A percentile compares a stretch with the other conserved stretches of the same genome.
phyloP scores from a whole-genome alignment of 2,888 invertebrate species.

The Oeneis ivallda region DNA sequence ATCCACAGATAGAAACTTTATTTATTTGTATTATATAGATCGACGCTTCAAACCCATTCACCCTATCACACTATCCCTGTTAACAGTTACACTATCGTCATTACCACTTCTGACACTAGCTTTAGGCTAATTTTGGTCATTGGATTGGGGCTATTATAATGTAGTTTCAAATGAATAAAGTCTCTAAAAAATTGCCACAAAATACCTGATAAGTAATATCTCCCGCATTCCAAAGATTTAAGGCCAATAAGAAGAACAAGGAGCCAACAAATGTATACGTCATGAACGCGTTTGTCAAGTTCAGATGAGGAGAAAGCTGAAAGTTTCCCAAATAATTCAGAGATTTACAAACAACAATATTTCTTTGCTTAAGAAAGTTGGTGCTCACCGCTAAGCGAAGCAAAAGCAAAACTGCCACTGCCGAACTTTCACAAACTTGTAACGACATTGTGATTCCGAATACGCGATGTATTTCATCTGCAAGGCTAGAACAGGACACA shows the following conservation, averaged over 20 bases:
- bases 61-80: too few species aligned
- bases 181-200: not conserved
- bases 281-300: conserved; percentile 70
- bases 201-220: conserved; percentile 70
- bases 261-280: conserved; percentile 70
- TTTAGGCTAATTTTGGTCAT: too few species aligned
- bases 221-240: conserved; percentile 73
- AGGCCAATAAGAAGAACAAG: conserved; percentile 63
- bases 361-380: conserved; percentile 30
- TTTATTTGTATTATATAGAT: too few species aligned
- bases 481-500: conserved; percentile 51
- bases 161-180: too few species aligned
- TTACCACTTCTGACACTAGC: too few species aligned
- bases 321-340: conserved; percentile 40
- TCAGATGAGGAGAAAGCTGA: conserved; percentile 65
- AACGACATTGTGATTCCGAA: conserved; percentile 76
- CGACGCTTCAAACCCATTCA: too few species aligned
- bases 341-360: conserved; percentile 28
- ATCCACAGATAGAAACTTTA: too few species aligned
- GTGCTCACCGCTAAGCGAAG: conserved; percentile 45
- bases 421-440: conserved; percentile 51
- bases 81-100: too few species aligned
- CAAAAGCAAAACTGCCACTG: conserved; percentile 51
- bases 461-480: conserved; percentile 66
- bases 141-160: too few species aligned